phyloP scores from a whole-genome alignment of 1,140 invertebrate species.

The Meteorus sp. region DNA sequence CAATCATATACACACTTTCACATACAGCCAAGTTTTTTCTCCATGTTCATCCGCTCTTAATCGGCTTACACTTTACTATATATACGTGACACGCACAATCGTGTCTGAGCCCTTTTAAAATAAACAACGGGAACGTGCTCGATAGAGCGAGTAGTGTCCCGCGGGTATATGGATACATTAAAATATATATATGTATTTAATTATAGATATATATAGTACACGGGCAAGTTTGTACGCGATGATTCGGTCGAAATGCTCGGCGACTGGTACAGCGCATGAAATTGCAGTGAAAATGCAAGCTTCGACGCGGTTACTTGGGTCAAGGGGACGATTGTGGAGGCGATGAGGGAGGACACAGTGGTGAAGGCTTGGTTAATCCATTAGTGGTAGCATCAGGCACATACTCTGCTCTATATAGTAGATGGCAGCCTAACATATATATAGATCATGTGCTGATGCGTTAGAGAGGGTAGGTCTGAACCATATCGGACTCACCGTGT shows the following conservation, averaged over 20 bases:
- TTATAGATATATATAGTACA: not conserved
- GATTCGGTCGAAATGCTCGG: conserved; percentile 1
- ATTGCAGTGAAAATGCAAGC: conserved; percentile 11
- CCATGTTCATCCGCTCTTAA: conserved; percentile 16
- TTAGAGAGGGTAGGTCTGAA: too few species aligned
- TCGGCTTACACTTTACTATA: conserved; percentile 18
- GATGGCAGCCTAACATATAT: not conserved
- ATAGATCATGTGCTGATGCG: too few species aligned
- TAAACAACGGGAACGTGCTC: conserved; percentile 17
- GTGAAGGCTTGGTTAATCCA: conserved; percentile 20
- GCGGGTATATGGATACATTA: not conserved
- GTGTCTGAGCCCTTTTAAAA: conserved; percentile 18
- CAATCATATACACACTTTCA: too few species aligned
- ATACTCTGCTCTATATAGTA: not conserved
- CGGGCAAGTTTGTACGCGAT: conserved; percentile 15
- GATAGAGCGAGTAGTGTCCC: conserved; percentile 13
- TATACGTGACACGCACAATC: conserved; percentile 19
- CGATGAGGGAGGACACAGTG: not conserved
- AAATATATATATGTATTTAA: not conserved
- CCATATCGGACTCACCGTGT: too few species aligned
- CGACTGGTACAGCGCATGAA: conserved; percentile 20
- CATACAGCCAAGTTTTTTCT: conserved; percentile 3
- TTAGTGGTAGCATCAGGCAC: conserved; percentile 14
- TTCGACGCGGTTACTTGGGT: not conserved
- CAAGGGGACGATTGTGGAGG: not conserved